Base-by-base conservation (phyloP, 2,113 vertebrate genomes). In the Collichthys lucidus region DNA sequence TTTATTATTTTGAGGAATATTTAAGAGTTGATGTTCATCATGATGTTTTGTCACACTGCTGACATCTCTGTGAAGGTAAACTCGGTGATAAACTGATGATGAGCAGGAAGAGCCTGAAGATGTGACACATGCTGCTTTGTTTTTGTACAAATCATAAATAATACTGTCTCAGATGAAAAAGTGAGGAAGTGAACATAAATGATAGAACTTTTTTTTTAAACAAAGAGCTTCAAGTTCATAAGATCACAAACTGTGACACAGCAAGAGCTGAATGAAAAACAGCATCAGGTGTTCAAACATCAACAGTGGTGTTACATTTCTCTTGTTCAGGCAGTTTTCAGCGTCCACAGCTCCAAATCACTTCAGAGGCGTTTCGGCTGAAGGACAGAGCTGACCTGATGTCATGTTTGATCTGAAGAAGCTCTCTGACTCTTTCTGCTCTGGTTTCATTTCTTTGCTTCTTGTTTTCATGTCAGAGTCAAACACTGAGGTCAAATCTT, bases 281-380 rank as follows among this genome's bases (percentile, higher is more conserved):
- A 56, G 35, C 68, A 26, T 56, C 68, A 70, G 20, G 68, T 70
- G 68, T 56, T 44, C 15, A 56, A 24, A 70, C 67, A 70, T 44
- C 67, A 70, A 24, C 67, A 56, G 31, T 10, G 67, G 67, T 22
- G 67, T 56, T 42, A 17, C n/a, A 56, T 56, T 56, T 56, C 50
- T 52, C 52, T 42, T 7, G 52, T 20, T 59, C 56, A 16, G 24
- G 53, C 53, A 56, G 53, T 56, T 56, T 56, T 24, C n/a, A 56
- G 53, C 53, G 53, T 56, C n/a, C 53, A 56, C 53, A 56, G 53
- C 53, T 56, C n/a, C 53, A 56, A 56, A 24, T 24, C n/a, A 56
- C n/a, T 5, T 56, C 11, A 24, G 53, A 24, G 11, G 53, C 11
- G 1, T 24, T 56, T 5, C 24, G 15, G 2, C n/a, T 56, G 53